These are phyloP conservation scores for Cataglyphis livida DNA, from an alignment of 2,888 invertebrate species.

Conservation along the genomic window DNA sequence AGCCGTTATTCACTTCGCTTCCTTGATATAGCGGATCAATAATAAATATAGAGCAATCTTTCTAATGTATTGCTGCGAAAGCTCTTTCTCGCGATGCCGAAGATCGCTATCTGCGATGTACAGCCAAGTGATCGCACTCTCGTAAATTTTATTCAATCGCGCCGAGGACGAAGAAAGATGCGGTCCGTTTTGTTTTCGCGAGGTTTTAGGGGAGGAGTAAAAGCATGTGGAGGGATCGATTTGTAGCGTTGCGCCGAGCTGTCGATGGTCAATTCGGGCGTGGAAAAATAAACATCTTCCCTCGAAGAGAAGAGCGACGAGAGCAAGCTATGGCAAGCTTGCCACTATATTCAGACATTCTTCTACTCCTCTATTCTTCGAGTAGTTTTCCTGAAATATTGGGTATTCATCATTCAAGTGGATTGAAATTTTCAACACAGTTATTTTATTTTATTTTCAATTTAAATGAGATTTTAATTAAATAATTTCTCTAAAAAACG, in stretches of 20 bases:
- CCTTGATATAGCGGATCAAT: constrained; percentile 34
- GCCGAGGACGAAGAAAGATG: constrained; percentile 44
- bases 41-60: constrained; percentile 56
- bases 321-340: constrained; percentile 3
- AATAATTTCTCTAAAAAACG: background rate
- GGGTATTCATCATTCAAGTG: background rate
- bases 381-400: constrained; percentile 3
- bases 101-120: constrained; percentile 30
- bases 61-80: constrained; percentile 42
- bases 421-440: background rate
- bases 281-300: constrained; percentile 52
- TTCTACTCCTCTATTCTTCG: constrained; percentile 20
- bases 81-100: constrained; percentile 34
- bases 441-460: background rate
- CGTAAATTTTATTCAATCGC: constrained; percentile 54
- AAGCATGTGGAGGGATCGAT: constrained; percentile 50
- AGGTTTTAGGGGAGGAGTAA: constrained; percentile 40
- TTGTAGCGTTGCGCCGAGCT: constrained; percentile 42
- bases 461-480: background rate
- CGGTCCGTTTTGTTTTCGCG: constrained; percentile 51
- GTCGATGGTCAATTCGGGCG: constrained; percentile 52
- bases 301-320: constrained; percentile 4
- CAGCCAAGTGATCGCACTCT: constrained; percentile 40
- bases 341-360: constrained; percentile 4
- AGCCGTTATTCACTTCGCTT: constrained; percentile 7